These are phyloP conservation scores for Picathartes gymnocephalus DNA, from an alignment of 2,113 vertebrate genomes.

Conservation along the genomic window DNA sequence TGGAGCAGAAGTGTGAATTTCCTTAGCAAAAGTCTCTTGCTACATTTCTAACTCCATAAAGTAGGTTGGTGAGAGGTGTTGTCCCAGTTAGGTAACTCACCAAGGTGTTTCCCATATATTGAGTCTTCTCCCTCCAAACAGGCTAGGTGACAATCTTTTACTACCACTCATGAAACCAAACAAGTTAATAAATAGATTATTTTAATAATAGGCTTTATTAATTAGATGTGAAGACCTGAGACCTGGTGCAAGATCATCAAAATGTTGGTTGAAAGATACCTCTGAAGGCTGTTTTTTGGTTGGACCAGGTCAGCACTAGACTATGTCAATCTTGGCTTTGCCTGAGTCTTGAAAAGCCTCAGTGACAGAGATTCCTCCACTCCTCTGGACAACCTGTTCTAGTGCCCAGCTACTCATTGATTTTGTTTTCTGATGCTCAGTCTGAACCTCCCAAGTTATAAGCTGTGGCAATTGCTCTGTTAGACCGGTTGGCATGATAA, in stretches of 20 bases:
- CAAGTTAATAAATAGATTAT: not conserved
- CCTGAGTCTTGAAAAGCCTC: not conserved
- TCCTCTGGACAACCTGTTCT: not conserved
- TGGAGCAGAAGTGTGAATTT: not conserved
- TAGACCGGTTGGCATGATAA: not conserved
- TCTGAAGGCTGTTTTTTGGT: not conserved
- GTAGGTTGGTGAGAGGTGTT: not conserved
- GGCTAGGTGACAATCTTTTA: slow-evolving; percentile 42
- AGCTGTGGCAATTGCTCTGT: not conserved
- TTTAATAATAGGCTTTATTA: slow-evolving; percentile 27
- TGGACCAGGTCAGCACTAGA: not conserved
- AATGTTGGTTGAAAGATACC: not conserved
- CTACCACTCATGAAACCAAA: not conserved
- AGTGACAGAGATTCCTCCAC: not conserved
- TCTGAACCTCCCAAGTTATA: not conserved
- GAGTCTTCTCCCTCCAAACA: not conserved
- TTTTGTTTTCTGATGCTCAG: not conserved
- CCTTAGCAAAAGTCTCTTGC: not conserved
- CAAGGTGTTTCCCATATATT: not conserved
- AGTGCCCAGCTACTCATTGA: not conserved
- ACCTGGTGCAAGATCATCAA: not conserved
- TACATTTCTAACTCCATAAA: not conserved
- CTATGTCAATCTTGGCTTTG: not conserved
- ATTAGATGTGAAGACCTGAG: not conserved
- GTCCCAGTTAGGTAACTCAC: not conserved